Conservation (phyloP, 2,113 vertebrate genomes). For the Ageneiosus marmoratus region DNA sequence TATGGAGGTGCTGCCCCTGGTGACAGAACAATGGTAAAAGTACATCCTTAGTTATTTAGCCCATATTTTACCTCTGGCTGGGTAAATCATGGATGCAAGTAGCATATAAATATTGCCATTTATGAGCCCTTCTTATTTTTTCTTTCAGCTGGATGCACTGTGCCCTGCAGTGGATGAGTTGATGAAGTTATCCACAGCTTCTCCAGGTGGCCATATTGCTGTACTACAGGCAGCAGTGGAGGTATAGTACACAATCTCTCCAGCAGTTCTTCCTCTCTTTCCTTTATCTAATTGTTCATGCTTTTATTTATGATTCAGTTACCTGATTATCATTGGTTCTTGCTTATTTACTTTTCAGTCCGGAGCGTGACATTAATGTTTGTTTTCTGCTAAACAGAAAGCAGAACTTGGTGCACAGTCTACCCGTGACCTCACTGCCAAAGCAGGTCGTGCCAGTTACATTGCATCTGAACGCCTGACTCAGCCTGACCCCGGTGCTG, state of each 20-base stretch:
- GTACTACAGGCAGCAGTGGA: conserved; percentile 76
- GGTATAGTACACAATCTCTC: conserved; percentile 64
- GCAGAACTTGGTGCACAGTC: conserved; percentile 80
- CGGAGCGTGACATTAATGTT: not conserved
- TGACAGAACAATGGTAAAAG: conserved; percentile 83
- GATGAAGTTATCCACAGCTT: conserved; percentile 66
- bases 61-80: not conserved
- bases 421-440: conserved; percentile 82
- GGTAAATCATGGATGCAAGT: not conserved
- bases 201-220: conserved; percentile 64
- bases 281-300: not conserved
- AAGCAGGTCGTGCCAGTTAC: conserved; percentile 91
- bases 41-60: not conserved
- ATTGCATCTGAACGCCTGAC: conserved; percentile 77
- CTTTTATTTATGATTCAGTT: not conserved
- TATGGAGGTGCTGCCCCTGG: conserved; percentile 82
- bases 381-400: conserved; percentile 65
- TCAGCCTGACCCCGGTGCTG: conserved; percentile 85
- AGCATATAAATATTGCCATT: not conserved
- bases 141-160: conserved; percentile 84
- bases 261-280: not conserved
- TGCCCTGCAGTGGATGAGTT: conserved; percentile 82
- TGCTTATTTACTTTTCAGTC: not conserved
- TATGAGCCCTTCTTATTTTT: not conserved
- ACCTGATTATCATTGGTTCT: not conserved